Evolutionary conservation across 2,113 vertebrate species (phyloP), one percentile per base, ranked within the genome.

Genomic region (Acanthochromis polyacanthus): DNA sequence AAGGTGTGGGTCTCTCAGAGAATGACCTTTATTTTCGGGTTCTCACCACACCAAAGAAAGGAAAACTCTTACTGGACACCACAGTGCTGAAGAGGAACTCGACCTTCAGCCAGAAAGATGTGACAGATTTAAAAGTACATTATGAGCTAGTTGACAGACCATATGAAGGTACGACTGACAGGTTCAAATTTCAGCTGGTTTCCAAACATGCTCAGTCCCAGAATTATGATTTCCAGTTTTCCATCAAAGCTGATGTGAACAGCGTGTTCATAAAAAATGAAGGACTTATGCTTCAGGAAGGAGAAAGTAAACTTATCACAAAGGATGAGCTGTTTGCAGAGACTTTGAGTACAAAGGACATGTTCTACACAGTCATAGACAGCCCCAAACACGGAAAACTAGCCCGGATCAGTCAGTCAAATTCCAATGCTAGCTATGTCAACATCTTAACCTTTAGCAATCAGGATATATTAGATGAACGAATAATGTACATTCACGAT

Each of bases 401-500:
- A 58, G 94, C 92, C 20, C 93, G 95, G 4, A 93, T 88, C 23
- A 94, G 90, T 81, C 95, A 94, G 77, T 96, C 95, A 10, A 89
- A 92, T 84, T 96, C 94, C 7, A 93, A 93, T 0, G 82, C 91
- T 53, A 94, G 86, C 84, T 95, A 91, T 45, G 85, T 88, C 63
- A 95, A 94, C 58, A 87, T 97, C 59, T 88, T 93, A 16, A 78
- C 72, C 11, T 98, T 98, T 83, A 96, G 92, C 63, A 95, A 92
- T 70, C 83, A 95, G 80, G 97, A 97, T 83, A 93, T 97, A 75
- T 59, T 84, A 38, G 89, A 85, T 15, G 91, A 96, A 40, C 79
- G 58, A n/a, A 92, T 99, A 51, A 94, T 97, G 83, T 99, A 96
- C 22, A 84, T 96, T 64, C 97, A 98, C 0, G 95, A 98, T 0